phyloP scores from a whole-genome alignment of 2,888 invertebrate species.

The Aphodius sticticus region DNA sequence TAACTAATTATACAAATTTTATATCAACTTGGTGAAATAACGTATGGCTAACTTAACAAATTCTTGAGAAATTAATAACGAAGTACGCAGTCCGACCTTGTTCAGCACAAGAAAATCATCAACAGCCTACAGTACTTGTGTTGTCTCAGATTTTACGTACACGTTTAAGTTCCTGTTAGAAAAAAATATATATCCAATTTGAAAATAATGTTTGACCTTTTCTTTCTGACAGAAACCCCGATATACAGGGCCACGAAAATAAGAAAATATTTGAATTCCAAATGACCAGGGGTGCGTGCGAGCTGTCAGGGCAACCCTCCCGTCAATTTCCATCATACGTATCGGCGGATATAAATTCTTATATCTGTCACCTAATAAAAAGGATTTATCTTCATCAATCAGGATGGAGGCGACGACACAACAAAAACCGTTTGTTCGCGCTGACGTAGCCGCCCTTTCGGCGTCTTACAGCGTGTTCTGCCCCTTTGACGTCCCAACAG shows the following conservation, averaged over 20 bases:
- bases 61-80: no score
- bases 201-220: no score
- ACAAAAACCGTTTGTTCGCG: slow-evolving; percentile 9
- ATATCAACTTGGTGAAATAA: no score
- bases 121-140: no score
- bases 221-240: background rate
- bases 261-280: background rate
- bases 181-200: no score
- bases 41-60: no score
- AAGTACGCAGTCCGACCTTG: no score
- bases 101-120: no score
- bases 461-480: slow-evolving; percentile 6
- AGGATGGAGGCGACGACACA: slow-evolving; percentile 1
- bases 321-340: background rate
- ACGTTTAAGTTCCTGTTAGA: no score
- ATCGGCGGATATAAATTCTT: background rate
- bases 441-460: slow-evolving; percentile 5
- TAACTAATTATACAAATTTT: no score
- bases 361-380: slow-evolving; percentile 19
- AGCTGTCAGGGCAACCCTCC: background rate
- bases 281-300: background rate
- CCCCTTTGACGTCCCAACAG: background rate
- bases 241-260: background rate
- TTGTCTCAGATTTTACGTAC: no score
- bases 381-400: slow-evolving; percentile 23